A percentile compares a stretch with the other conserved stretches of the same genome.
Evolutionary conservation across 2,113 vertebrate species (phyloP).

Genomic region (Tachysurus vachellii): DNA sequence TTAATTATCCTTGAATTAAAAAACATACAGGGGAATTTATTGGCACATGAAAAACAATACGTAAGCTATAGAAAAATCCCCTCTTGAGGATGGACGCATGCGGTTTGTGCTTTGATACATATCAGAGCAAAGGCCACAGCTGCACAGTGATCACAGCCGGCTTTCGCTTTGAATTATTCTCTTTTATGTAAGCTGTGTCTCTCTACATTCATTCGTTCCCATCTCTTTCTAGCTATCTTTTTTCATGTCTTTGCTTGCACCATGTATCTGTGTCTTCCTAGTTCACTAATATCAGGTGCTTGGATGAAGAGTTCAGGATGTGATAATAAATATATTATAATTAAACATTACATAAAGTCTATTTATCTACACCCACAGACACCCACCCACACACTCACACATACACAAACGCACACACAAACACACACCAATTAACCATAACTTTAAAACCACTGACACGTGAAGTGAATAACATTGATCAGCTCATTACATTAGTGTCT

Average conservation of each 20-base stretch:
- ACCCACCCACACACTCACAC: too few relatives aligned
- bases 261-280: not conserved
- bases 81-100: conserved; percentile 32
- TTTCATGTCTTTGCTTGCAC: not conserved
- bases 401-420: too few relatives aligned
- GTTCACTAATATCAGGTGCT: not conserved
- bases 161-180: conserved; percentile 47
- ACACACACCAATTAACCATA: too few relatives aligned
- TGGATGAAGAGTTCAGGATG: not conserved
- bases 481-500: too few relatives aligned
- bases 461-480: too few relatives aligned
- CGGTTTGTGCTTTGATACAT: conserved; percentile 38
- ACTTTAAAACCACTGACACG: too few relatives aligned
- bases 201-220: not conserved
- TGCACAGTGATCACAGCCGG: conserved; percentile 38
- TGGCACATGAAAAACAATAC: conserved; percentile 63
- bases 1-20: conserved; percentile 24
- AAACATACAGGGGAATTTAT: conserved; percentile 48
- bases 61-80: conserved; percentile 52
- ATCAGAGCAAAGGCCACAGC: conserved; percentile 39
- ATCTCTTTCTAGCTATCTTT: not conserved
- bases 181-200: conserved; percentile 35
- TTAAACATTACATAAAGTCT: conserved; percentile 1
- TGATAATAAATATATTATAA: conserved; percentile 26
- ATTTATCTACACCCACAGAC: not conserved